Evolutionary conservation across 2,113 vertebrate genomes (phyloP).

Genomic region (Sinocyclocheilus rhinocerous): DNA sequence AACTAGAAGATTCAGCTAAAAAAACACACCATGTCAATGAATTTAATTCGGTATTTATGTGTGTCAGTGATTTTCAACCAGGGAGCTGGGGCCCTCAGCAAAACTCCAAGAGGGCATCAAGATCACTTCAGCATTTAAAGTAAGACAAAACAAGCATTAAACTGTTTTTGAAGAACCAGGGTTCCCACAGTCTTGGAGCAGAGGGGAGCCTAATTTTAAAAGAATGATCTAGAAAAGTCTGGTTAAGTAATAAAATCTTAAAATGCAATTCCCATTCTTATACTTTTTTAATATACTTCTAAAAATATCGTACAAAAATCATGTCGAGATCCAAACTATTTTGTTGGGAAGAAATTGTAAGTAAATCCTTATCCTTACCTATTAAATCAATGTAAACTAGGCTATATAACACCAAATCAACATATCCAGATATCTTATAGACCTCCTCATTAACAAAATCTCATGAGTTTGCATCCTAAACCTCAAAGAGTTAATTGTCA

Average conservation of each 20-base stretch:
- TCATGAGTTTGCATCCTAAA: too few relatives aligned
- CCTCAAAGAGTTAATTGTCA: too few relatives aligned
- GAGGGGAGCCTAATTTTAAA: not conserved
- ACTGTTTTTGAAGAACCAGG: too few relatives aligned
- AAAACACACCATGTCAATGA: not conserved
- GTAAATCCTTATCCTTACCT: not conserved
- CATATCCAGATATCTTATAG: too few relatives aligned
- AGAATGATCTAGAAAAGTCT: not conserved
- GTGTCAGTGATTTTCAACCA: not conserved
- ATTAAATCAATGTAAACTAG: not conserved
- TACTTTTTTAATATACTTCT: too few relatives aligned
- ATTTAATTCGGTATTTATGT: not conserved
- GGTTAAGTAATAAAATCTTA: not conserved
- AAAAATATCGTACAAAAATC: too few relatives aligned
- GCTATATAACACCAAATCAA: too few relatives aligned
- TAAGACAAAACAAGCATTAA: not conserved
- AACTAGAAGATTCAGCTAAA: not conserved
- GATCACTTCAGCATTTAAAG: not conserved
- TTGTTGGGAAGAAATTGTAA: not conserved
- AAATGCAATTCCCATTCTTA: not conserved
- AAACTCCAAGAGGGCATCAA: not conserved
- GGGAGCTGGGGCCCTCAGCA: not conserved
- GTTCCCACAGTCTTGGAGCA: not conserved
- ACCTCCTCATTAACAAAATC: too few relatives aligned
- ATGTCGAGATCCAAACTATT: not conserved